A percentile compares a stretch with the other conserved stretches of the same genome.
Evolutionary conservation across 1,140 invertebrate genomes (phyloP).

Genomic region (Pantala flavescens): DNA sequence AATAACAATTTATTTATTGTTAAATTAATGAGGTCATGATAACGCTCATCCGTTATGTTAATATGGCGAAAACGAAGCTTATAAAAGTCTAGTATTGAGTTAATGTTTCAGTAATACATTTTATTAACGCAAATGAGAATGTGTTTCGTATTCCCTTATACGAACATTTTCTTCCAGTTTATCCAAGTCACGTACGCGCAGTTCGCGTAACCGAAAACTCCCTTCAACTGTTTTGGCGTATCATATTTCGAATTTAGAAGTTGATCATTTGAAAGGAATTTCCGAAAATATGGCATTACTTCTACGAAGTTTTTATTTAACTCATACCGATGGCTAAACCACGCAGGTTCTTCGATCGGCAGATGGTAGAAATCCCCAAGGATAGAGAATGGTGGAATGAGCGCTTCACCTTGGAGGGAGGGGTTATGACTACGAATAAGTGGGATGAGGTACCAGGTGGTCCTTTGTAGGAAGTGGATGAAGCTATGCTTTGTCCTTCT

Average conservation of each 20-base stretch:
- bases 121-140: no score
- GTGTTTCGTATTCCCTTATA: no score
- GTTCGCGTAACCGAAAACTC: background rate
- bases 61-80: no score
- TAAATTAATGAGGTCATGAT: no score
- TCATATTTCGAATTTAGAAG: background rate
- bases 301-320: no score
- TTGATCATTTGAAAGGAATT: no score
- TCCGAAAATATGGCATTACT: no score
- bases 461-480: conserved; percentile 1
- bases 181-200: background rate
- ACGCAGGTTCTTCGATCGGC: background rate
- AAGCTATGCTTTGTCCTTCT: background rate
- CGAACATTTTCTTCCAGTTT: background rate
- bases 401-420: conserved; percentile 6
- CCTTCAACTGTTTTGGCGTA: background rate
- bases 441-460: conserved; percentile 6
- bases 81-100: no score
- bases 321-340: no score
- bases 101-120: no score
- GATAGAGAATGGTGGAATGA: background rate
- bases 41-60: no score
- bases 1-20: no score
- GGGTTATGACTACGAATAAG: background rate
- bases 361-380: background rate